Conservation (phyloP, 1,140 invertebrate species). For the Macrobrachium nipponense region DNA sequence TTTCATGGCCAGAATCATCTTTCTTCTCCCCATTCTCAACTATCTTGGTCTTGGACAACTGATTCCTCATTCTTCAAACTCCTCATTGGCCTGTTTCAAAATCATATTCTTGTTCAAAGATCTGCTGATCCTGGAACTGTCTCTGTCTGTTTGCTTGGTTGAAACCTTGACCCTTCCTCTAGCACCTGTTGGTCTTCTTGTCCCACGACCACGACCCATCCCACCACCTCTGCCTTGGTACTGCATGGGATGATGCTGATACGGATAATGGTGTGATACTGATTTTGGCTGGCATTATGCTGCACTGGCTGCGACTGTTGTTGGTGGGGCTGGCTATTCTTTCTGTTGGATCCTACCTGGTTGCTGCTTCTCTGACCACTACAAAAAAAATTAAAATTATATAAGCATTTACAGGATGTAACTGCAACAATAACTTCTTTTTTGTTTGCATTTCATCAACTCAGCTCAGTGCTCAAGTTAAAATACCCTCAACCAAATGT, state of each 20-base stretch:
- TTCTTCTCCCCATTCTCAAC: slow-evolving; percentile 76
- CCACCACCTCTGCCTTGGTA: slow-evolving; percentile 49
- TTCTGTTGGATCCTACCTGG: slow-evolving; percentile 5
- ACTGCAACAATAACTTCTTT: no score
- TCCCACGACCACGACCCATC: slow-evolving; percentile 53
- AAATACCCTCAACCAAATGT: no score
- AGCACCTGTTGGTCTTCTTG: slow-evolving; percentile 37
- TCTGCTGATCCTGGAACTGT: slow-evolving; percentile 58
- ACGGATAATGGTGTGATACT: slow-evolving; percentile 30
- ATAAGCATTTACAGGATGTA: no score
- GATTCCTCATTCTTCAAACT: slow-evolving; percentile 92
- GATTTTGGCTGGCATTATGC: neutral
- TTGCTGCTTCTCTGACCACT: slow-evolving; percentile 23
- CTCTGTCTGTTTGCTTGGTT: slow-evolving; percentile 57
- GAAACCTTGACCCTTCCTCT: slow-evolving; percentile 42
- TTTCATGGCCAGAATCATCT: slow-evolving; percentile 67
- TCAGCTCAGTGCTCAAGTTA: no score
- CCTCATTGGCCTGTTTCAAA: slow-evolving; percentile 97
- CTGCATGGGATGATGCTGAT: slow-evolving; percentile 40
- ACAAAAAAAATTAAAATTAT: no score
- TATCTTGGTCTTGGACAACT: slow-evolving; percentile 87
- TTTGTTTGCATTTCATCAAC: no score
- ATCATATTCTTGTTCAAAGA: slow-evolving; percentile 95
- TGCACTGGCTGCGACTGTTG: slow-evolving; percentile 31
- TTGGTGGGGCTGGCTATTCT: slow-evolving; percentile 32